Conservation (phyloP, 2,797 vertebrate species). For the Paratrypauchen microcephalus region DNA sequence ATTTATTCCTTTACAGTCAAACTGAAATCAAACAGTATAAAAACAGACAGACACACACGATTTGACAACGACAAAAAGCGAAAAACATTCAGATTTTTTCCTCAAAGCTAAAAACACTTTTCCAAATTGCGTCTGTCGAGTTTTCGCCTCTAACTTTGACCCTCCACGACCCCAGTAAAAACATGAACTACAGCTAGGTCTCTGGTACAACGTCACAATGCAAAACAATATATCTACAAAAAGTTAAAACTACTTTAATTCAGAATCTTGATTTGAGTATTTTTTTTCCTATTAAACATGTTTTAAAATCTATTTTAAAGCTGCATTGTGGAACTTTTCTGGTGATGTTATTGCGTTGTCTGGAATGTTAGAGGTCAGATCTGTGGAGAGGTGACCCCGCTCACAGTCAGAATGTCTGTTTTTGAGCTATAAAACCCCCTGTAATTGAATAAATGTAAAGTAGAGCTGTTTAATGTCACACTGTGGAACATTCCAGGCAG, state of each 20-base stretch:
- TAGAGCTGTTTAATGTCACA: too few species aligned
- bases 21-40: constrained; percentile 72
- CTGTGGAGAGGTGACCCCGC: too few species aligned
- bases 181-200: constrained; percentile 59
- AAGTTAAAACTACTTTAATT: neutral
- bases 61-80: constrained; percentile 45
- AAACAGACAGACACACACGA: constrained; percentile 64
- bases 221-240: neutral
- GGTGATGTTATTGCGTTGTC: too few species aligned
- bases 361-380: too few species aligned
- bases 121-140: constrained; percentile 64
- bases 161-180: constrained; percentile 52
- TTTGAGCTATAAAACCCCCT: too few species aligned
- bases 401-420: too few species aligned
- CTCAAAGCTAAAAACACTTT: constrained; percentile 47
- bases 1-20: constrained; percentile 76
- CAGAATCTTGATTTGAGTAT: neutral
- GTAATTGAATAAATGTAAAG: too few species aligned
- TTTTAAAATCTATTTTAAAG: neutral
- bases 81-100: constrained; percentile 14
- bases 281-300: too few species aligned
- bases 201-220: constrained; percentile 28
- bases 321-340: too few species aligned
- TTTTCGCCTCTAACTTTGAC: constrained; percentile 59
- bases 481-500: too few species aligned